A percentile compares a stretch with the other conserved stretches of the same genome.
These are phyloP conservation scores for Himalopsyche kuldschensis DNA, from an alignment of 2,888 invertebrate species.

Conservation along the genomic window DNA sequence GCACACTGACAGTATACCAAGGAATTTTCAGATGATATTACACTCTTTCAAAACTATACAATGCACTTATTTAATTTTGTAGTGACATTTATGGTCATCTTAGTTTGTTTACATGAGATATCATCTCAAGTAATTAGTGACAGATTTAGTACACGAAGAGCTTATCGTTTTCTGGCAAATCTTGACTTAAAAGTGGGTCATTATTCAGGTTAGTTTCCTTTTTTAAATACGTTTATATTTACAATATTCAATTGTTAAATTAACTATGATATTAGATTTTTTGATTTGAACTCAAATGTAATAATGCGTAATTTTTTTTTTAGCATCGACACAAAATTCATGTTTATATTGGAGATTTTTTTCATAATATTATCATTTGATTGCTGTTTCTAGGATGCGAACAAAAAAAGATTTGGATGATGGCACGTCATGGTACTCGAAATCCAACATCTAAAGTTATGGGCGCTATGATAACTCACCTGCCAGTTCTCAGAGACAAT, in stretches of 20 bases:
- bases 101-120: not conserved
- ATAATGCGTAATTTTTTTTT: not conserved
- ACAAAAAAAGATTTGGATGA: conserved; percentile 71
- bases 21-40: not conserved
- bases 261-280: not conserved
- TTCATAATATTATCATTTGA: no score
- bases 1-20: not conserved
- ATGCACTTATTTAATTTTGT: conserved; percentile 21
- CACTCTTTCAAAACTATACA: not conserved
- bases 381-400: conserved; percentile 59
- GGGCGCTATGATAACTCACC: conserved; percentile 53
- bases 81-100: not conserved
- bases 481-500: conserved; percentile 58
- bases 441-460: conserved; percentile 66
- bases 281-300: not conserved
- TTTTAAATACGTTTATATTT: not conserved
- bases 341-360: conserved; percentile 2
- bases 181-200: conserved; percentile 61
- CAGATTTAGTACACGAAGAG: conserved; percentile 69
- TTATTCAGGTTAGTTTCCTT: conserved; percentile 54
- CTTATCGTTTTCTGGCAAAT: conserved; percentile 72
- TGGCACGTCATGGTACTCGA: conserved; percentile 78
- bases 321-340: not conserved
- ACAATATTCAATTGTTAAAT: not conserved
- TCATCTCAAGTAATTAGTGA: conserved; percentile 48